Evolutionary conservation across 2,797 vertebrate species (phyloP), one percentile per base, ranked within the genome.

Genomic region (Trematomus bernacchii): DNA sequence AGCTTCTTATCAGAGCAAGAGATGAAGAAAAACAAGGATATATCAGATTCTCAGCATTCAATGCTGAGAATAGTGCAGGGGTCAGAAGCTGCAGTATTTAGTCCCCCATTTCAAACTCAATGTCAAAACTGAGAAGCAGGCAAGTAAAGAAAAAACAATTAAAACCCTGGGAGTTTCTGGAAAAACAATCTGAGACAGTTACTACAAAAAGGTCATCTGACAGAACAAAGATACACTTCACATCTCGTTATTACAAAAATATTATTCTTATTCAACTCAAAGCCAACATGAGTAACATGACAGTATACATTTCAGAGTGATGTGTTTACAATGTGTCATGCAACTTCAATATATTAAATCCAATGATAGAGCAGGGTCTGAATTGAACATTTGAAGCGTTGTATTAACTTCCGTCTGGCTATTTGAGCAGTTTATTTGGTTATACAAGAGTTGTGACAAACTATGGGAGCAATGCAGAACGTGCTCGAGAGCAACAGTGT

Each of bases 161-260:
- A 64, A 85, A 85, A 87, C 19, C 46, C 64, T 60, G 71, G 66
- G 44, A 75, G 75, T 55, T 82, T 84, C 63, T 79, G 69, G 63
- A 86, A 85, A 37, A 85, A 64, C 43, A 80, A 82, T 59, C 46
- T 33, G 42, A 81, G 75, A 87, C 75, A 83, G 44, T 57, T 9
- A 80, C 85, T 86, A 91, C 76, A 83, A 88, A 75, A 84, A 83
- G 19, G 16, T 58, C 79, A 80, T 76, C 73, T 51, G 76, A 84
- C 80, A 84, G 62, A 84, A 87, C 84, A 82, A 73, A 85, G 54
- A 85, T 73, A 85, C 87, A 89, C 64, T 59, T 84, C 78, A 90
- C 81, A 85, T 76, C 57, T 86, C 52, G 6, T 83, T 79, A 63
- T 84, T 92, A 93, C 85, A 92, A 93, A 94, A 94, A 93, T 92